Evolutionary conservation across 2,888 invertebrate species (phyloP).

Genomic region (Priocnemis perturbator): DNA sequence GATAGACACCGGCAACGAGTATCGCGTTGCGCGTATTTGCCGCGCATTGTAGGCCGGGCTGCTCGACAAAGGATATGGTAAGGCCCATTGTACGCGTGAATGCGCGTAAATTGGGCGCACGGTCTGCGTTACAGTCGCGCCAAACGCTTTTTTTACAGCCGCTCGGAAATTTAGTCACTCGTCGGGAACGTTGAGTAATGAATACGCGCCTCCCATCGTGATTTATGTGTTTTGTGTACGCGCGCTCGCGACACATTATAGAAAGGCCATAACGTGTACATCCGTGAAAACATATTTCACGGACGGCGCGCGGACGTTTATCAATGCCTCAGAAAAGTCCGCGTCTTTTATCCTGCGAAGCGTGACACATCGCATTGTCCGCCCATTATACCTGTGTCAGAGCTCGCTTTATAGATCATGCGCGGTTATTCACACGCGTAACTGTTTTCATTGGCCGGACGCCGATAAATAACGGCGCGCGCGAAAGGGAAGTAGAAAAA

Average conservation of each 20-base stretch:
- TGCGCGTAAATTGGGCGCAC: no score
- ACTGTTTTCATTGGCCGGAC: constrained; percentile 1
- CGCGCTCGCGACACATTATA: constrained; percentile 25
- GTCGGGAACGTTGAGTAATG: constrained; percentile 1
- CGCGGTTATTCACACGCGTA: constrained; percentile 21
- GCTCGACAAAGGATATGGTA: no score
- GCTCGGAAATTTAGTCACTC: constrained; percentile 2
- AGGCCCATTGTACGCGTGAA: no score
- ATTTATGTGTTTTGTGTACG: constrained; percentile 32
- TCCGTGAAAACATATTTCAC: constrained; percentile 37
- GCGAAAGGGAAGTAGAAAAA: no score
- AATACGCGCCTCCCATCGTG: constrained; percentile 18
- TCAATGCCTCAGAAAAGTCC: constrained; percentile 36
- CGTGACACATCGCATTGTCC: constrained; percentile 14
- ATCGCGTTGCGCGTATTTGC: no score
- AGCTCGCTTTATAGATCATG: constrained; percentile 19
- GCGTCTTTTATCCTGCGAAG: constrained; percentile 32
- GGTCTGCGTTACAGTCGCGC: not conserved
- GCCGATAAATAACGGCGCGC: no score
- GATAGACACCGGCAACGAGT: no score
- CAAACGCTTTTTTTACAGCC: not conserved
- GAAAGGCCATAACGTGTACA: constrained; percentile 23
- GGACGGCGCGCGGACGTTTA: constrained; percentile 35
- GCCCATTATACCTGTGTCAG: constrained; percentile 18
- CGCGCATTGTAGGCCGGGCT: no score